phyloP scores from a whole-genome alignment of 1,140 invertebrate species.

The Ganaspis sp. region DNA sequence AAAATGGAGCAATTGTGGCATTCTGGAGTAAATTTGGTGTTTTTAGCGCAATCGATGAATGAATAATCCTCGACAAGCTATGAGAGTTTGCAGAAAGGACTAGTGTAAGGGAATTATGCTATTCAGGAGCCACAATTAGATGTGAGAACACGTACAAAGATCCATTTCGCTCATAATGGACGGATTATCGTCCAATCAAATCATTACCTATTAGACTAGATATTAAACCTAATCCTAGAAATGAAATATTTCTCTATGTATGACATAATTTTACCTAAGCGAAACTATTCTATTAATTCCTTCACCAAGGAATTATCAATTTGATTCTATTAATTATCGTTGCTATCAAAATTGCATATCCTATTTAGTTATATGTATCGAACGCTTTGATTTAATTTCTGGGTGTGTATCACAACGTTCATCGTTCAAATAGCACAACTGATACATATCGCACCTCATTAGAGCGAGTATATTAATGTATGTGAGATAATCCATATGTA shows the following conservation, averaged over 20 bases:
- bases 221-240: not conserved
- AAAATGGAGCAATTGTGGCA: too few relatives aligned
- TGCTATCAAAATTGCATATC: too few relatives aligned
- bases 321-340: too few relatives aligned
- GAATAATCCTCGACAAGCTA: conserved; percentile 7
- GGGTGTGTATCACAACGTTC: too few relatives aligned
- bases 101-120: not conserved
- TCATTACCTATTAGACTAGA: conserved; percentile 31
- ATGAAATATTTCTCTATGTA: not conserved
- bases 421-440: too few relatives aligned
- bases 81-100: conserved; percentile 8
- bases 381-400: too few relatives aligned
- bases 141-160: conserved; percentile 55
- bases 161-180: conserved; percentile 42
- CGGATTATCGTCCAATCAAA: conserved; percentile 48
- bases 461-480: too few relatives aligned
- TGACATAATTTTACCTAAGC: not conserved
- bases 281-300: too few relatives aligned
- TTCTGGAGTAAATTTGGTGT: not conserved
- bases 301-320: too few relatives aligned
- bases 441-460: too few relatives aligned
- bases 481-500: too few relatives aligned
- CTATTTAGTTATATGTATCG: too few relatives aligned
- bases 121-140: conserved; percentile 41
- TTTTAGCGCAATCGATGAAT: not conserved